Base-by-base conservation (phyloP, 2,797 vertebrate genomes). In the Characodon lateralis region DNA sequence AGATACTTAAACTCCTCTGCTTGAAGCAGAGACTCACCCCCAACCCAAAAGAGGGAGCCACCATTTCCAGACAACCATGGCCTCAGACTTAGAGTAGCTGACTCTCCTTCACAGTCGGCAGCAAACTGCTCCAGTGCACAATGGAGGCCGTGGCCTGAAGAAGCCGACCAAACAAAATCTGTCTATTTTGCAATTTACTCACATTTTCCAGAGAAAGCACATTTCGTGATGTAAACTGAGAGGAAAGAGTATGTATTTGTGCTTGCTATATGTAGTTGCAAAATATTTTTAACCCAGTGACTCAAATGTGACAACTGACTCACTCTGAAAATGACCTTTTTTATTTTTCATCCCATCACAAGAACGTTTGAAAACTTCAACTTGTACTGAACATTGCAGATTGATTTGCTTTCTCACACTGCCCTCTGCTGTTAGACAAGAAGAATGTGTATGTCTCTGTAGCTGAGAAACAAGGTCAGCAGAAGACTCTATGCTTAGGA, bases 391-490 rank as follows among this genome's bases (percentile, higher is more conserved):
- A 8, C 5, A 35, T 35, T 73, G 65, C 9, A 61, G 41, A 59
- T 71, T 75, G 1, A 79, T 88, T 24, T 74, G 46, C 70, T 77
- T 26, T 85, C 85, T 66, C 82, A 75, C 46, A 83, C 88, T 92
- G 92, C 92, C 92, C 90, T 85, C 93, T 93, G 39, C 78, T 92
- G 93, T 63, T 41, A 2, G 0, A 80, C 20, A 53, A 43, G 41
- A 35, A 5, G 58, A 7, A 65, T n/a, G 1, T 39, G 31, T 22
- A 46, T 31, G 1, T 2, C 39, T 14, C 0, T 1, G 22, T 68
- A 66, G 63, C 63, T 2, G 2, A 66, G 63, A 66, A 68, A 35
- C 71, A 39, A 35, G 50, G 51, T 35, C n/a, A 72, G 51, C 10
- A 35, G 70, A 5, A 35, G 50, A 71, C 65, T 43, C 20, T 10